phyloP scores from a whole-genome alignment of 2,888 invertebrate species.

The Melikaiella ostensackeni region DNA sequence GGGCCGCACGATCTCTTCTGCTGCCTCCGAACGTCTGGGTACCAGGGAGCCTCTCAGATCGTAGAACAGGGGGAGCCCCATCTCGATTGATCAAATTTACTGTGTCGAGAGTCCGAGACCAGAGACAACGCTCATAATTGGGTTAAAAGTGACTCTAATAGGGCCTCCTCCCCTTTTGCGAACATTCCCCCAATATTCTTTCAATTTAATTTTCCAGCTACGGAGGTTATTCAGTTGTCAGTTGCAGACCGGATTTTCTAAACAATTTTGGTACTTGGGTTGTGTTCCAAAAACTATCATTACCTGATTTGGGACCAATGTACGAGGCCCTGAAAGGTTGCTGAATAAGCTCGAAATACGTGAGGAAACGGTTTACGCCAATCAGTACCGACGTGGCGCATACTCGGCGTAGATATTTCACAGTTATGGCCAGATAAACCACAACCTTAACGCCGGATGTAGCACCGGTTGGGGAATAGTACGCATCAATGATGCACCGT shows the following conservation, averaged over 20 bases:
- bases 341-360: slow-evolving; percentile 57
- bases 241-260: no score
- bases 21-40: slow-evolving; percentile 43
- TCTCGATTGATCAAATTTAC: slow-evolving; percentile 65
- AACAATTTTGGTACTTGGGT: no score
- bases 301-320: neutral
- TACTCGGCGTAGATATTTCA: slow-evolving; percentile 68
- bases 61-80: slow-evolving; percentile 55
- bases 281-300: no score
- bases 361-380: slow-evolving; percentile 63
- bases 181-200: neutral
- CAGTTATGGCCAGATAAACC: slow-evolving; percentile 75
- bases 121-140: slow-evolving; percentile 56
- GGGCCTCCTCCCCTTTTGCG: neutral
- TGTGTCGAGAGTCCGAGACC: slow-evolving; percentile 48
- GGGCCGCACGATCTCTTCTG: slow-evolving; percentile 62
- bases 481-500: slow-evolving; percentile 75
- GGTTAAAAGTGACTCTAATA: slow-evolving; percentile 48
- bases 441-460: slow-evolving; percentile 69
- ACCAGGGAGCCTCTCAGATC: slow-evolving; percentile 50
- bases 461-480: slow-evolving; percentile 73
- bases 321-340: slow-evolving; percentile 14
- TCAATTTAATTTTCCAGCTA: neutral
- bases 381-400: slow-evolving; percentile 64
- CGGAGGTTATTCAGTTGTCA: no score